phyloP scores from a whole-genome alignment of 2,888 invertebrate genomes.

The Trachelus tabidus region DNA sequence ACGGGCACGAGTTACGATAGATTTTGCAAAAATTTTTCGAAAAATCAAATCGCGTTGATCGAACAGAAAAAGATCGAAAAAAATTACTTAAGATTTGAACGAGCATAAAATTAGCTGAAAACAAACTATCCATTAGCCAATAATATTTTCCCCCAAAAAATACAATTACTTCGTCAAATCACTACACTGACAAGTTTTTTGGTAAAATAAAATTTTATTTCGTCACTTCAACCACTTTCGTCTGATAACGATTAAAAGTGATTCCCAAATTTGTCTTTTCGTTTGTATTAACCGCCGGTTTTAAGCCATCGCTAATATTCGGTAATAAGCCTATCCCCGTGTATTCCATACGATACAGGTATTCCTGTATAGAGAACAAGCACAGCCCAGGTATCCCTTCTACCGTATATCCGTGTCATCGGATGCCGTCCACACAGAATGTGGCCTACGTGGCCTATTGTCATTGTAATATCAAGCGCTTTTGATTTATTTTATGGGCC shows the following conservation, averaged over 20 bases:
- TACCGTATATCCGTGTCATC: conserved; percentile 41
- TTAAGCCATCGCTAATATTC: conserved; percentile 7
- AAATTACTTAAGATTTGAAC: no score
- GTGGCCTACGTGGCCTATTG: conserved; percentile 45
- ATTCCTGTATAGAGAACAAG: not conserved
- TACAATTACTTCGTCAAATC: no score
- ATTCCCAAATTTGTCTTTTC: no score
- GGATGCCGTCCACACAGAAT: conserved; percentile 37
- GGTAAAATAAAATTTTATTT: no score
- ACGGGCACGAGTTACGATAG: not conserved
- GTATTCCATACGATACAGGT: conserved; percentile 16
- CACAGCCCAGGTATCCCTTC: conserved; percentile 25
- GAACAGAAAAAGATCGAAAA: not conserved
- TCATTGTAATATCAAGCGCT: conserved; percentile 54
- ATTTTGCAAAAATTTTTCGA: no score
- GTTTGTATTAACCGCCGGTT: not conserved
- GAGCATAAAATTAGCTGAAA: no score
- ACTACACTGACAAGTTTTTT: no score
- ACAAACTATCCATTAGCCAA: not conserved
- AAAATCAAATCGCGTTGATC: not conserved
- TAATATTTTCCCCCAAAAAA: accelerated
- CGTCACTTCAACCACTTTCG: no score
- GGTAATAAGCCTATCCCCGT: conserved; percentile 20
- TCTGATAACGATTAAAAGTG: accelerated
- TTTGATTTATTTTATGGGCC: conserved; percentile 57